These are phyloP conservation scores for Protaetia brevitarsis DNA, from an alignment of 1,140 invertebrate genomes.

Conservation along the genomic window DNA sequence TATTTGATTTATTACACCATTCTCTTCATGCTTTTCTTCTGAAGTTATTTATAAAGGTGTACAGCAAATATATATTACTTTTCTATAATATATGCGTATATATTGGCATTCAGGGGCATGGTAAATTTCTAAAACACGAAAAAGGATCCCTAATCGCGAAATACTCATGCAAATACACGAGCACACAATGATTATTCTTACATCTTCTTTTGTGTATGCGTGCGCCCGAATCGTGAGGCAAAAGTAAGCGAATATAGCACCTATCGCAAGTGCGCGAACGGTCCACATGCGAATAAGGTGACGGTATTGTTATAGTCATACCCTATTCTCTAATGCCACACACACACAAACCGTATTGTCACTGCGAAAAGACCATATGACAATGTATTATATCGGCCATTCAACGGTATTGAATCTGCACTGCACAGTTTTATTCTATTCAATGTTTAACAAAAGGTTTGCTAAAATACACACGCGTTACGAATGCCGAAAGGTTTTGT, in stretches of 20 bases:
- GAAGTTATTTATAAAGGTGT: too few species aligned
- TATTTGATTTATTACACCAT: too few species aligned
- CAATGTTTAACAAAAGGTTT: conserved; percentile 42
- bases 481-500: conserved; percentile 48
- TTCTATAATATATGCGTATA: too few species aligned
- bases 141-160: conserved; percentile 4
- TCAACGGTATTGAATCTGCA: conserved; percentile 42
- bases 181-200: conserved; percentile 1
- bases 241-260: neutral
- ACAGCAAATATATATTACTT: too few species aligned
- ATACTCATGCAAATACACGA: conserved; percentile 1
- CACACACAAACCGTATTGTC: conserved; percentile 43
- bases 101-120: neutral
- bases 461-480: conserved; percentile 49
- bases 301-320: conserved; percentile 40
- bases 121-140: neutral
- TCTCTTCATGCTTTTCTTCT: too few species aligned
- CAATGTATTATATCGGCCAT: conserved; percentile 49
- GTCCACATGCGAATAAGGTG: neutral
- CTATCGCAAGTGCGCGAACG: neutral
- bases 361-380: conserved; percentile 46
- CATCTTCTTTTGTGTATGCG: neutral
- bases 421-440: conserved; percentile 48
- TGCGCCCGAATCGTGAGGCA: neutral
- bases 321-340: conserved; percentile 46